Conservation (phyloP, 2,113 vertebrate genomes). For the Marmota flaviventris region DNA sequence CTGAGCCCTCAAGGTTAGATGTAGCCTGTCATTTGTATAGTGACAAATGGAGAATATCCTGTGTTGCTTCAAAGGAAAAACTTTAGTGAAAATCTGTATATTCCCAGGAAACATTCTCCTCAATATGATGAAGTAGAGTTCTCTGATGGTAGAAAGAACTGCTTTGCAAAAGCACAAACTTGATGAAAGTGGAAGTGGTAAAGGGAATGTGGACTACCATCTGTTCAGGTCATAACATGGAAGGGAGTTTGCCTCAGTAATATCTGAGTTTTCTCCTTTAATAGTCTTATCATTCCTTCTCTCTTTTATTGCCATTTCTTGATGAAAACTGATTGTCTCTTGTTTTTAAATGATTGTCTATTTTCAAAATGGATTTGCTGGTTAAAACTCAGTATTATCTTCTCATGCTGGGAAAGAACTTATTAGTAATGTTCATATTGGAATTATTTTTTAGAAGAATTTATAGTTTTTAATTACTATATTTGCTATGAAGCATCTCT, state of each 20-base stretch:
- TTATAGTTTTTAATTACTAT: slow-evolving; percentile 53
- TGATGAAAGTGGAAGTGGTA: not conserved
- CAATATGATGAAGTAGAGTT: not conserved
- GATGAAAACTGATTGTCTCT: not conserved
- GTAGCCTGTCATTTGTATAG: slow-evolving; percentile 3
- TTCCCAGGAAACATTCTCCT: not conserved
- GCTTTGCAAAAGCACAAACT: not conserved
- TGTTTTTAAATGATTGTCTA: slow-evolving; percentile 43
- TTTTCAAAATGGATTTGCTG: slow-evolving; percentile 45
- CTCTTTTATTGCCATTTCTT: not conserved
- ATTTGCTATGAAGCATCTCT: slow-evolving; percentile 58
- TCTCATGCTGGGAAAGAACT: not conserved
- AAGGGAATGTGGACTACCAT: not conserved
- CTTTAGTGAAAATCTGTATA: slow-evolving; percentile 14
- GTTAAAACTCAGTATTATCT: slow-evolving; percentile 32
- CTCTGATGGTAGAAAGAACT: not conserved
- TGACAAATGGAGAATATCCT: slow-evolving; percentile 50
- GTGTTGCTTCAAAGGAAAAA: slow-evolving; percentile 40
- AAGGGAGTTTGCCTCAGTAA: not conserved
- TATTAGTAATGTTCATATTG: slow-evolving; percentile 30
- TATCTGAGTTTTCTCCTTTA: not conserved
- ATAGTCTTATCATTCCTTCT: not conserved
- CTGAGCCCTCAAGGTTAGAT: slow-evolving; percentile 38
- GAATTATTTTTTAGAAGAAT: slow-evolving; percentile 63
- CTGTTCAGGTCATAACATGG: not conserved